Base-by-base conservation (phyloP, 2,797 vertebrate species). In the Brachyrhaphis roseni region DNA sequence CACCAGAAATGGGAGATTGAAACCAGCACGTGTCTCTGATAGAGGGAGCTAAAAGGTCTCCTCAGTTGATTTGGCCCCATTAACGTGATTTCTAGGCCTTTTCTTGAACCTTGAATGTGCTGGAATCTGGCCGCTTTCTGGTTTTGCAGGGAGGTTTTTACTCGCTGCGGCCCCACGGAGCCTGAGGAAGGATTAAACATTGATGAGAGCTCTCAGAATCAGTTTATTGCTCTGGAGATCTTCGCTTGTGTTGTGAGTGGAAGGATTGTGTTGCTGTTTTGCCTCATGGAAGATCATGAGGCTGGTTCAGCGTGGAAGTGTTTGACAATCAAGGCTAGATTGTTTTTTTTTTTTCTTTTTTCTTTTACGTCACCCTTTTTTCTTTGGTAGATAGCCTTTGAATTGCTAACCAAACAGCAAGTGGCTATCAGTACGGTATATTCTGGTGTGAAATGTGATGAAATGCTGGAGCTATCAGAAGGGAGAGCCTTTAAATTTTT, bases 181-280 rank as follows among this genome's bases (percentile, higher is more conserved):
- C 92, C 92, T 4, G 78, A 91, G 92, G 94, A 94, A 86, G 87
- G 87, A 95, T 95, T 93, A 94, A 94, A 94, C 90, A 94, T 95
- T 95, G 94, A 94, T 94, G 93, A 94, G 88, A 80, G 89, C 94
- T 91, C 94, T 95, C 93, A 93, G 92, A 94, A 90, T 92, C 91
- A 90, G 92, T 93, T 93, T 92, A 94, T 94, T 94, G 94, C 95
- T 94, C 92, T 82, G 90, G 92, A 95, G 93, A 92, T 94, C 90
- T 80, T 78, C 73, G 86, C 93, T 93, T 93, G 90, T 91, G 92
- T 93, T 92, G 93, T 92, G 90, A 93, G 92, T 92, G 91, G 89
- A 90, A 93, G 90, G 91, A 92, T 86, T 90, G 91, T 92, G 89
- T 91, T 93, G 92, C 90, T 93, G 91, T 90, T 94, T 91, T 92